These are phyloP conservation scores for Cotesia vestalis DNA, from an alignment of 1,140 invertebrate genomes.

Conservation along the genomic window DNA sequence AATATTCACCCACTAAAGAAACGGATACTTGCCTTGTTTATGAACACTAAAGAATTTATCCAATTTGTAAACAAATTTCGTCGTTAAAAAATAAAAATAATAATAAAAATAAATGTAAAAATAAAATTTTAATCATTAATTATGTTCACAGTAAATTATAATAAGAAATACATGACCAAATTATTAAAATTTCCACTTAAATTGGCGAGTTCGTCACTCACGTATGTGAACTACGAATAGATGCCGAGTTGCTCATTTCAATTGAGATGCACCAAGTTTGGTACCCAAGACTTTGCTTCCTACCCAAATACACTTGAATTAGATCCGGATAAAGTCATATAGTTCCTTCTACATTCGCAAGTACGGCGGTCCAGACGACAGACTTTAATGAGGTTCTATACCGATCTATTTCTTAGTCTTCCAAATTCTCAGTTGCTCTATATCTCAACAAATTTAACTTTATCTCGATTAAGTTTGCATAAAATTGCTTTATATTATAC, in stretches of 20 bases:
- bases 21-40: too few relatives aligned
- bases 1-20: too few relatives aligned
- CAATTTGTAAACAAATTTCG: too few relatives aligned
- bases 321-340: conserved; percentile 25
- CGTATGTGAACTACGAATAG: not conserved
- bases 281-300: not conserved
- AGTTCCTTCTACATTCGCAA: conserved; percentile 10
- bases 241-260: conserved; percentile 20
- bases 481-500: too few relatives aligned
- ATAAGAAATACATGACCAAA: too few relatives aligned
- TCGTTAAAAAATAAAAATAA: too few relatives aligned
- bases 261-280: conserved; percentile 7
- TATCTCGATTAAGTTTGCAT: not conserved
- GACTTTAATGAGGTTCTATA: conserved; percentile 34
- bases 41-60: too few relatives aligned
- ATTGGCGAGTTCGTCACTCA: not conserved
- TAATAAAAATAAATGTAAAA: too few relatives aligned
- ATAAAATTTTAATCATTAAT: too few relatives aligned
- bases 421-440: not conserved
- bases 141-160: too few relatives aligned
- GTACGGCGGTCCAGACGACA: conserved; percentile 22
- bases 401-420: conserved; percentile 23
- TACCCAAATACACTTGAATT: conserved; percentile 10
- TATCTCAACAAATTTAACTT: not conserved
- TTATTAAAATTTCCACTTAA: not conserved